phyloP scores from a whole-genome alignment of 2,113 vertebrate genomes.

The Lynx canadensis region DNA sequence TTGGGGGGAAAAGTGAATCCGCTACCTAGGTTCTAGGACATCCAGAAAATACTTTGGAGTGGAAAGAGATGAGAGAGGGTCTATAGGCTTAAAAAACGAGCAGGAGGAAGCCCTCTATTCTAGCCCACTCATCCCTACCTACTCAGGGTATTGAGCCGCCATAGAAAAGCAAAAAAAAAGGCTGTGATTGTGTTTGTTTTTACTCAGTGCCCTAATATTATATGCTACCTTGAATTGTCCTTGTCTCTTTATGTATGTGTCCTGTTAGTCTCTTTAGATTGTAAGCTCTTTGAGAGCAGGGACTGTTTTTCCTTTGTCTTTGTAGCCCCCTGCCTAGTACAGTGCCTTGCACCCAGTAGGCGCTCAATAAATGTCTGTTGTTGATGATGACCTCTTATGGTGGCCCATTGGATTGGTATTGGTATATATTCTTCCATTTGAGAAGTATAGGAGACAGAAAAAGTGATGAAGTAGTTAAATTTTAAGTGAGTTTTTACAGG shows the following conservation, averaged over 20 bases:
- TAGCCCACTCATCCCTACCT: background rate
- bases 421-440: conserved; percentile 36
- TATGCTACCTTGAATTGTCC: conserved; percentile 48
- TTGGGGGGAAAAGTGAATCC: background rate
- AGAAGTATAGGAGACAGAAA: background rate
- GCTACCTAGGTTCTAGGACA: background rate
- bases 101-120: background rate
- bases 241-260: conserved; percentile 49
- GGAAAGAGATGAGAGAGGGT: background rate
- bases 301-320: conserved; percentile 58
- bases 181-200: conserved; percentile 26
- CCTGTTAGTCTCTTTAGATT: conserved; percentile 59
- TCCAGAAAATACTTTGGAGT: background rate
- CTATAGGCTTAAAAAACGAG: background rate
- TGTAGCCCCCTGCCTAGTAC: conserved; percentile 63
- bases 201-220: conserved; percentile 50
- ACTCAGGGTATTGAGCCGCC: conserved; percentile 61
- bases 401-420: conserved; percentile 32
- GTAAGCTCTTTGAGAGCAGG: conserved; percentile 71
- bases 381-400: conserved; percentile 57
- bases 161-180: conserved; percentile 19
- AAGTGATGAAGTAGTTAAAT: conserved; percentile 25
- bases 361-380: conserved; percentile 77
- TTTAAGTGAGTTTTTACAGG: background rate
- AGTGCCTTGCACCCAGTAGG: conserved; percentile 76